Base-by-base conservation (phyloP, 2,113 vertebrate genomes). In the Entelurus aequoreus region DNA sequence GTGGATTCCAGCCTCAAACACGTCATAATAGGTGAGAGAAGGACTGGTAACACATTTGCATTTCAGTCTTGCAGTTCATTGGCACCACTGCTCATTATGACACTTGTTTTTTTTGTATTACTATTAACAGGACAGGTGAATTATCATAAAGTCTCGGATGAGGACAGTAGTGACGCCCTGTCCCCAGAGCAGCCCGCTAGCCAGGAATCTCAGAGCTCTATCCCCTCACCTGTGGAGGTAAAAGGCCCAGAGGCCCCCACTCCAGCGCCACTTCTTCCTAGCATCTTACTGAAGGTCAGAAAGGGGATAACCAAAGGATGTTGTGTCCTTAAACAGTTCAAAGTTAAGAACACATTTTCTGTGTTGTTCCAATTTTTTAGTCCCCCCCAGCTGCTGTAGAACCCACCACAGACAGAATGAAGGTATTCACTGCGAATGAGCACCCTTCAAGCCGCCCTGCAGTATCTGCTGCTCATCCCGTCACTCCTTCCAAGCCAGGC, bases 181-280 rank as follows among this genome's bases (percentile, higher is more conserved):
- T 99, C 96, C 66, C 97, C 97, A 0, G 97, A 99, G 80, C 95
- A 96, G 62, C 97, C 95, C 0, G 94, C 92, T 40, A 98, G 95
- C 87, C 97, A 99, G 79, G 97, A 98, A 84, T 97, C 97, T 2
- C 95, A 95, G 77, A 85, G 88, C 36, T 96, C 95, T 51, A 89
- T 86, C 2, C 87, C 94, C 0, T 99, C 97, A 62, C 95, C 97
- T 2, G 89, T 74, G 52, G 97, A 98, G 66, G 77, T 66, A 69
- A 94, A 89, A 89, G 5, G 69, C 5, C 91, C 79, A 37, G 95
- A 95, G 74, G 88, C 89, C 0, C 86, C 91, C 10, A 92, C 93
- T 66, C 91, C 93, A 51, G 79, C 87, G 10, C 90, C 90, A 83
- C 28, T 65, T 5, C 58, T 19, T 8, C 61, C 71, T 8, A 74